phyloP scores from a whole-genome alignment of 2,797 vertebrate genomes.

The Nyctalus aviator region DNA sequence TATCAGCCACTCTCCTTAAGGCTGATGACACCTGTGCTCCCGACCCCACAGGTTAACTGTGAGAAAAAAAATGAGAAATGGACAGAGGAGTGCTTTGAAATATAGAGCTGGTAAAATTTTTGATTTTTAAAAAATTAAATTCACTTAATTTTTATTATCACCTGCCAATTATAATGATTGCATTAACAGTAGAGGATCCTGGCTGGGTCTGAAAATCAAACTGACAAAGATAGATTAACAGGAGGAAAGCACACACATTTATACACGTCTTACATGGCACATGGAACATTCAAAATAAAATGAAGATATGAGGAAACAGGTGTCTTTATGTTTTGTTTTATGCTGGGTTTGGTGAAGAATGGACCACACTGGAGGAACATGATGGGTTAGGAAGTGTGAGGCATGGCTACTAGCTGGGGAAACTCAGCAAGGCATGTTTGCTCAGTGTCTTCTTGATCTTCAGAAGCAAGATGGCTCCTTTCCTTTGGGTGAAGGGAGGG shows the following conservation, averaged over 20 bases:
- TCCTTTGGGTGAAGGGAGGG: too few relatives aligned
- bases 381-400: background rate
- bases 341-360: background rate
- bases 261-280: background rate
- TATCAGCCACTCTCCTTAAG: background rate
- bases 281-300: background rate
- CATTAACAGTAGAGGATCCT: background rate
- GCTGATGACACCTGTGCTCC: background rate
- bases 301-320: background rate
- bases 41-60: background rate
- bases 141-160: conserved; percentile 19
- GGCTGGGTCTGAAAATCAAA: background rate
- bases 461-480: too few relatives aligned
- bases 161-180: background rate
- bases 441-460: too few relatives aligned
- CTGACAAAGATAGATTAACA: background rate
- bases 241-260: too few relatives aligned
- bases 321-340: background rate
- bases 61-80: background rate
- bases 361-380: background rate
- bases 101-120: background rate
- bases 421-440: too few relatives aligned
- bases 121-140: background rate
- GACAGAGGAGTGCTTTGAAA: background rate
- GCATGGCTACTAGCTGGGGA: too few relatives aligned